Evolutionary conservation across 2,797 vertebrate species (phyloP).

Genomic region (Pseudotriccus pelzelni): DNA sequence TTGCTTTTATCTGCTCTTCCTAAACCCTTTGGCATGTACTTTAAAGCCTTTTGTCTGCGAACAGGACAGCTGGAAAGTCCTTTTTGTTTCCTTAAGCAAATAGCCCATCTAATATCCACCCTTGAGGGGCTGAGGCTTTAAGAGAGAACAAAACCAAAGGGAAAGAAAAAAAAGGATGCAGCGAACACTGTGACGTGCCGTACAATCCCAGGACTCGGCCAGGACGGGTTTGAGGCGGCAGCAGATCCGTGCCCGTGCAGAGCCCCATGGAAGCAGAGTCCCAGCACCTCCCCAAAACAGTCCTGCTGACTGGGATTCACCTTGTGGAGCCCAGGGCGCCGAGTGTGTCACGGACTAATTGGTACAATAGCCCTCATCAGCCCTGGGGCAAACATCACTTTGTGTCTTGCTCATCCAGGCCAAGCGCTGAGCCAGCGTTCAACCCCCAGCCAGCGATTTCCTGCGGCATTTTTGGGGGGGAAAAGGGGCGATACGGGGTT

Average conservation of each 20-base stretch:
- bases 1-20: conserved; percentile 36
- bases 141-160: neutral
- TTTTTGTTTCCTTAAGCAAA: conserved; percentile 53
- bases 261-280: rapidly evolving
- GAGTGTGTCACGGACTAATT: neutral
- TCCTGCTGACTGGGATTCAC: neutral
- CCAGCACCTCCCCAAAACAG: neutral
- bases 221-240: neutral
- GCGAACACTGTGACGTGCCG: neutral
- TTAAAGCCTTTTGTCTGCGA: conserved; percentile 47
- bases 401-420: neutral
- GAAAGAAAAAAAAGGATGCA: neutral
- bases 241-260: rapidly evolving
- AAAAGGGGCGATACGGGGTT: rapidly evolving
- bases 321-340: neutral
- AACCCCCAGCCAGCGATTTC: neutral
- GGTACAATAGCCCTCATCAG: neutral
- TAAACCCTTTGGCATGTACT: conserved; percentile 7
- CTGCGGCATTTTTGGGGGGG: neutral
- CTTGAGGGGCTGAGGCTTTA: neutral
- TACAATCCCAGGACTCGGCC: neutral
- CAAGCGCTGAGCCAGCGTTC: neutral
- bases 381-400: neutral
- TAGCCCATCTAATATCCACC: conserved; percentile 11
- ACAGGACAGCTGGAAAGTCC: neutral